Conservation (phyloP, 2,888 invertebrate species). For the Apamea crenata region DNA sequence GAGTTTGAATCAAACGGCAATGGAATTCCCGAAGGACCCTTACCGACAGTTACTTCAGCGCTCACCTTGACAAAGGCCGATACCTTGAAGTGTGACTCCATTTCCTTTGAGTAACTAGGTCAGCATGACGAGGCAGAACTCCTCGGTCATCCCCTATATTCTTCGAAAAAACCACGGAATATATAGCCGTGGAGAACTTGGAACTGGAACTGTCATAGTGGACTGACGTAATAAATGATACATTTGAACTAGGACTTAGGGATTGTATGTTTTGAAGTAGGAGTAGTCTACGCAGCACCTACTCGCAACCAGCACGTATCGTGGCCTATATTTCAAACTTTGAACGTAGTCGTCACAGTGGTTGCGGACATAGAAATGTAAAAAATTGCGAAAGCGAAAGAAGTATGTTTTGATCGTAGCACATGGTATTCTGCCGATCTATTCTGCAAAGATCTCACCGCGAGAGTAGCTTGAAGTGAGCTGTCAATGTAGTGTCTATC, state of each 20-base stretch:
- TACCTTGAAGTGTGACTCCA: constrained; percentile 25
- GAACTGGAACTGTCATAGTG: neutral
- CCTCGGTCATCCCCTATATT: neutral
- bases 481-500: neutral
- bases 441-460: neutral
- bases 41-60: neutral
- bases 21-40: constrained; percentile 19
- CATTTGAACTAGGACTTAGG: no score
- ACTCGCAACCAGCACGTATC: neutral
- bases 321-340: neutral
- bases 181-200: constrained; percentile 10
- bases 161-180: constrained; percentile 7
- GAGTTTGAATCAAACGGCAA: neutral
- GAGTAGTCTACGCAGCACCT: neutral
- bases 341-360: neutral
- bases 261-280: neutral
- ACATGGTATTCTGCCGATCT: neutral
- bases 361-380: no score
- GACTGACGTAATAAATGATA: neutral
- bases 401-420: neutral
- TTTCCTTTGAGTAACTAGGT: constrained; percentile 29
- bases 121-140: constrained; percentile 33
- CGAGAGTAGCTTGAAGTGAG: neutral
- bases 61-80: constrained; percentile 13
- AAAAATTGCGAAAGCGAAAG: neutral